Base-by-base conservation (phyloP, 2,113 vertebrate species). In the Prionailurus bengalensis region DNA sequence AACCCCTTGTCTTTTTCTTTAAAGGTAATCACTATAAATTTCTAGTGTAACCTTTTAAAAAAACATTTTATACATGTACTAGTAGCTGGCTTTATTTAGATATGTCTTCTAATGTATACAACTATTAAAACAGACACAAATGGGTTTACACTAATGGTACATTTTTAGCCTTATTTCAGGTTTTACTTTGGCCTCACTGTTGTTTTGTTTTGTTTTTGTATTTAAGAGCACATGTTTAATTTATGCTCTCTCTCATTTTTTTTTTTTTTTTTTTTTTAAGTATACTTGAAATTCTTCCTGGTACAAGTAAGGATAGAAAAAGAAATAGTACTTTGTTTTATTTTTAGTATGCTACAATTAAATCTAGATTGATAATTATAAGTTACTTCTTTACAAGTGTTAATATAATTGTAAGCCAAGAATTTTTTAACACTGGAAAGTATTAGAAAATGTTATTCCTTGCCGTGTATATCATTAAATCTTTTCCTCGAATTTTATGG, bases 351-450 rank as follows among this genome's bases (percentile, higher is more conserved):
- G 11, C 17, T 76, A 66, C 4, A 92, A 53, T 86, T 95, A 95
- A 68, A 89, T 86, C 31, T 89, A 89, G 55, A 53, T 71, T 79
- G 33, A 15, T 80, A 80, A 74, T 83, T 92, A 79, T 65, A 88
- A 70, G 39, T 95, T 92, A 3, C 16, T 48, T 82, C 27, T 92
- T 55, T 91, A 66, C 13, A 92, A 92, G 21, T 51, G 31, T 39
- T 86, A 94, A 58, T 93, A 36, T 94, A 33, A 80, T 94, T 96
- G 4, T 68, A 94, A 95, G 8, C 51, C 66, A 89, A 45, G 13
- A 91, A 55, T 85, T 94, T 84, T 94, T 86, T 92, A 78, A 29
- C 58, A 96, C 23, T 79, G 88, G 73, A 90, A 65, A 93, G 63
- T 65, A 66, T 82, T 92, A 89, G 68, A 92, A 95, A 92, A 53